Conservation (phyloP, 2,888 invertebrate genomes). For the Andrena minutula region DNA sequence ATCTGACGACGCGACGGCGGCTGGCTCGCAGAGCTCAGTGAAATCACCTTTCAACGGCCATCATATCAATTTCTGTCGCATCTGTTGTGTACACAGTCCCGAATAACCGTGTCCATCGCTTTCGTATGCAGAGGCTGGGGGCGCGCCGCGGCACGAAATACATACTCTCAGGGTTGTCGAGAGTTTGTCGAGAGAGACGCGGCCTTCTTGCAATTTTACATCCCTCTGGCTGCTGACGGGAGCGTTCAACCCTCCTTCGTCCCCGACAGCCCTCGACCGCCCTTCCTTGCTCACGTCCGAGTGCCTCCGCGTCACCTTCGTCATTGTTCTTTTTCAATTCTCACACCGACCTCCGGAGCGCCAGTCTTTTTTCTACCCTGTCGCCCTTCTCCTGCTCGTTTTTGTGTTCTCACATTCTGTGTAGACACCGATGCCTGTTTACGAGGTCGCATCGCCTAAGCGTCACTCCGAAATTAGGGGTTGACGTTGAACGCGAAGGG, state of each 20-base stretch:
- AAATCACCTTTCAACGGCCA: not conserved
- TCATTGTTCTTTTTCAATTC: conserved; percentile 61
- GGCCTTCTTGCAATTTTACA: conserved; percentile 48
- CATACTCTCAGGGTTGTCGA: conserved; percentile 22
- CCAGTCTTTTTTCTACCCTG: conserved; percentile 39
- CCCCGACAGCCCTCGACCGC: conserved; percentile 27
- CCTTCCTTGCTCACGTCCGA: conserved; percentile 49
- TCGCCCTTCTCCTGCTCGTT: conserved; percentile 12
- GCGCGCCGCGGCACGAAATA: conserved; percentile 8
- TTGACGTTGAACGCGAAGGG: too few relatives aligned
- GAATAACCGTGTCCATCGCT: conserved; percentile 7
- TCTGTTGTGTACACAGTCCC: not conserved
- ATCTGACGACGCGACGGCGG: not conserved
- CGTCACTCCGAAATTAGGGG: too few relatives aligned
- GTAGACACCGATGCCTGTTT: not conserved
- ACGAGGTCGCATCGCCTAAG: not conserved
- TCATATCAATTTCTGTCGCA: conserved; percentile 6
- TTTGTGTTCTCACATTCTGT: not conserved
- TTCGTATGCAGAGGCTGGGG: conserved; percentile 15
- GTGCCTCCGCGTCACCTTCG: conserved; percentile 33
- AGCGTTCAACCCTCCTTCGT: conserved; percentile 48
- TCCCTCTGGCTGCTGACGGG: conserved; percentile 41
- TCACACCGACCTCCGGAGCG: conserved; percentile 41
- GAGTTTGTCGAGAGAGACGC: not conserved
- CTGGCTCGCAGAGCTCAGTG: not conserved